These are phyloP conservation scores for Ploceus nigricollis DNA, from an alignment of 2,113 vertebrate species.

Conservation along the genomic window DNA sequence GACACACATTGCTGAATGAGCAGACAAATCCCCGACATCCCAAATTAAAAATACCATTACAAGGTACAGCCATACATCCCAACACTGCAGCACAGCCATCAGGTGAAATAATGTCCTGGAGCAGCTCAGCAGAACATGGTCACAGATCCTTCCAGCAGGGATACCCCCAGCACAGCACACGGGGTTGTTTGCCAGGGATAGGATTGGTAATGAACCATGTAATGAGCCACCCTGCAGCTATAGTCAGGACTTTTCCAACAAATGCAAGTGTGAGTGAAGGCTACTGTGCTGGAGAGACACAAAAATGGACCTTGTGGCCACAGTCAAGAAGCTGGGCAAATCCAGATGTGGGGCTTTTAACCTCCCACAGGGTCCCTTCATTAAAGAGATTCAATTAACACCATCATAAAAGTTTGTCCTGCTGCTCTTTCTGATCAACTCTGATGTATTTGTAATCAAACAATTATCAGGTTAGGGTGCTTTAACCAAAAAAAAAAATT, in stretches of 20 bases:
- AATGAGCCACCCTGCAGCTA: constrained; percentile 55
- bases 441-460: not conserved
- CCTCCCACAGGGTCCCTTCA: not conserved
- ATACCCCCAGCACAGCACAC: not conserved
- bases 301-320: not conserved
- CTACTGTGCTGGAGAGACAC: not conserved
- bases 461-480: not conserved
- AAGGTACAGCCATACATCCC: not conserved
- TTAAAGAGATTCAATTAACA: fast-evolving
- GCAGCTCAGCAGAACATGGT: not conserved
- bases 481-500: not conserved
- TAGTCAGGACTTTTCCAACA: not conserved
- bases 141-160: not conserved
- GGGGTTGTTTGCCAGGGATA: constrained; percentile 28
- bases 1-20: not conserved
- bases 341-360: not conserved
- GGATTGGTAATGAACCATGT: constrained; percentile 27
- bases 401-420: not conserved
- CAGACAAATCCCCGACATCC: not conserved
- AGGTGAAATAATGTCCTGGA: not conserved
- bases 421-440: not conserved
- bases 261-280: constrained; percentile 23
- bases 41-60: not conserved
- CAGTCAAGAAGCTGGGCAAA: not conserved
- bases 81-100: not conserved